phyloP scores from a whole-genome alignment of 2,888 invertebrate genomes.

The Cephus runcator region DNA sequence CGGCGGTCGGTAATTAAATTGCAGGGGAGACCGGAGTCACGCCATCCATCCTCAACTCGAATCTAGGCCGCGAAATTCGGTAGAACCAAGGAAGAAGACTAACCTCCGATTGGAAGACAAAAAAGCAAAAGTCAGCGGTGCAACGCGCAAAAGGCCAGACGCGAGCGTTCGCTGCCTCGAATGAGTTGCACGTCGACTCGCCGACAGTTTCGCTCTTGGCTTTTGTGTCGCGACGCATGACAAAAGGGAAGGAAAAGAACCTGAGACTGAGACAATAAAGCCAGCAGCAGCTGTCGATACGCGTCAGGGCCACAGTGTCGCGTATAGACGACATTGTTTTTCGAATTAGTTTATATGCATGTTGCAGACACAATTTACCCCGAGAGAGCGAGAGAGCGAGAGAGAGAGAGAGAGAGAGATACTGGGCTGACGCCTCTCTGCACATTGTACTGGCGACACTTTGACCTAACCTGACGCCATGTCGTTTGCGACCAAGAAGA shows the following conservation, averaged over 20 bases:
- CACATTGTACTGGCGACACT: background rate
- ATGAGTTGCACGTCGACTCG: background rate
- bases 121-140: background rate
- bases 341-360: conserved; percentile 19
- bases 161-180: background rate
- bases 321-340: conserved; percentile 37
- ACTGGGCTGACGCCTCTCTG: background rate
- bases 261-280: conserved; percentile 25
- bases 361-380: too few species aligned
- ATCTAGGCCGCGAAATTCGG: background rate
- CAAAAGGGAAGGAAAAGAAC: conserved; percentile 9
- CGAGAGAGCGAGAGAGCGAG: background rate
- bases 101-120: too few species aligned
- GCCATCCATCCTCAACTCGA: background rate
- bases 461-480: background rate
- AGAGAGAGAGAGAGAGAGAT: background rate
- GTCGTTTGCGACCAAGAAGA: background rate
- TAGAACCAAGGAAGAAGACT: background rate
- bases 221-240: background rate
- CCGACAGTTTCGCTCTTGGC: background rate
- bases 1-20: background rate
- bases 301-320: conserved; percentile 34
- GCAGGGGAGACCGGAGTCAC: background rate
- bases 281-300: conserved; percentile 35
- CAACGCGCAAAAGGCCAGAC: background rate